A percentile compares a stretch with the other conserved stretches of the same genome.
Conservation (phyloP, 2,113 vertebrate species). For the Notothenia coriiceps region DNA sequence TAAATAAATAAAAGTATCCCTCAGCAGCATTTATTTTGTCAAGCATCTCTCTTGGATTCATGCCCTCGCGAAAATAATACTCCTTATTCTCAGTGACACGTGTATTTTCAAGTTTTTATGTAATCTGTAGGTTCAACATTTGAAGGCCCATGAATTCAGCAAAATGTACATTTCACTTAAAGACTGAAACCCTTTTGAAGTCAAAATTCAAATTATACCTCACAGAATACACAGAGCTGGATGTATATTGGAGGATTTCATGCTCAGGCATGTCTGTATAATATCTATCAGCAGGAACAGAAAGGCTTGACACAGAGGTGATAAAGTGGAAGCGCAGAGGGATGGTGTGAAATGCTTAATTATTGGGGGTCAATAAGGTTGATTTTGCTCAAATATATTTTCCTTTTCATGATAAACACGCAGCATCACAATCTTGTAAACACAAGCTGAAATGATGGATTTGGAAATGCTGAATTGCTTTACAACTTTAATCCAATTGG, state of each 20-base stretch:
- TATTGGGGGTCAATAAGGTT: neutral
- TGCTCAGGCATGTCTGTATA: conserved; percentile 30
- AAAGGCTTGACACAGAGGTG: conserved; percentile 17
- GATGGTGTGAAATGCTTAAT: neutral
- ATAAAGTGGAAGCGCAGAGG: neutral
- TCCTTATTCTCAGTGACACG: neutral
- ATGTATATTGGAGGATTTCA: conserved; percentile 40
- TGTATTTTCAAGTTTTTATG: conserved; percentile 26
- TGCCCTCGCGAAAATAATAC: neutral
- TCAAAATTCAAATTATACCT: conserved; percentile 32
- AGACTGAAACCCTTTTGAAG: conserved; percentile 17
- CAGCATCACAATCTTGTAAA: neutral
- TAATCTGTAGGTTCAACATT: conserved; percentile 23
- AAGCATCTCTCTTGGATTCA: conserved; percentile 21
- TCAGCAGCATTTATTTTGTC: conserved; percentile 47
- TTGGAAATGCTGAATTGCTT: conserved; percentile 9
- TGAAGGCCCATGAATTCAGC: conserved; percentile 10
- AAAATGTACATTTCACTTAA: conserved; percentile 6
- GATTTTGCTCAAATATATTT: too few species aligned
- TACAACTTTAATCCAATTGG: neutral
- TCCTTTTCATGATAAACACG: neutral
- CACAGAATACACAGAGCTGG: neutral
- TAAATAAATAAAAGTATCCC: conserved; percentile 50
- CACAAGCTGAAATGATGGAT: neutral
- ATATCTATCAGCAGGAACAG: conserved; percentile 5